Conservation (phyloP, 2,113 vertebrate species). For the Oryzias celebensis region DNA sequence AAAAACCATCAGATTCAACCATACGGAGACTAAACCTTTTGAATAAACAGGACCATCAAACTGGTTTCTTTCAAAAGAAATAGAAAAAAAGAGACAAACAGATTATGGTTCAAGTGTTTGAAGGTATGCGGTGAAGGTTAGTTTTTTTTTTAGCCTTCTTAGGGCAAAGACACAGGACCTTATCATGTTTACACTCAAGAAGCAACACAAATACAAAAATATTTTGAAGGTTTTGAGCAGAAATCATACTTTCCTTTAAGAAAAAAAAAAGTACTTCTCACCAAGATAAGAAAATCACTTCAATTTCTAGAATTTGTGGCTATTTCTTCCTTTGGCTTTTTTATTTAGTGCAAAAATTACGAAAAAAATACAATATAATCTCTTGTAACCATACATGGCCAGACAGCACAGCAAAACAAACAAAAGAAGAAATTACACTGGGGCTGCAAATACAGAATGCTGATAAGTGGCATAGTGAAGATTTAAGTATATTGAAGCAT, state of each 20-base stretch:
- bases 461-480: background rate
- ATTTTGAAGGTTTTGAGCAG: conserved; percentile 6
- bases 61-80: background rate
- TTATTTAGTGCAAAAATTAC: conserved; percentile 35
- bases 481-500: background rate
- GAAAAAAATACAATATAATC: conserved; percentile 21
- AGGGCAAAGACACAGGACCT: conserved; percentile 1
- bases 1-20: too few relatives aligned
- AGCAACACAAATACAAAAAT: background rate
- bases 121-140: conserved; percentile 9
- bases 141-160: conserved; percentile 1
- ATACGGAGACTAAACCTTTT: too few relatives aligned
- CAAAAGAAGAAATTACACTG: too few relatives aligned
- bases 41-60: background rate
- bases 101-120: background rate
- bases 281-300: background rate
- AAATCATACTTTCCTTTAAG: too few relatives aligned
- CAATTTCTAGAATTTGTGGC: conserved; percentile 30
- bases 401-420: too few relatives aligned
- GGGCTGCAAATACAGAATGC: background rate
- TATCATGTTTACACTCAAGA: background rate
- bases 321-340: conserved; percentile 14
- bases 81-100: background rate
- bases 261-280: background rate
- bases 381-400: background rate